A percentile compares a stretch with the other conserved stretches of the same genome.
Conservation (phyloP, 2,113 vertebrate genomes). For the Lonchura striata region DNA sequence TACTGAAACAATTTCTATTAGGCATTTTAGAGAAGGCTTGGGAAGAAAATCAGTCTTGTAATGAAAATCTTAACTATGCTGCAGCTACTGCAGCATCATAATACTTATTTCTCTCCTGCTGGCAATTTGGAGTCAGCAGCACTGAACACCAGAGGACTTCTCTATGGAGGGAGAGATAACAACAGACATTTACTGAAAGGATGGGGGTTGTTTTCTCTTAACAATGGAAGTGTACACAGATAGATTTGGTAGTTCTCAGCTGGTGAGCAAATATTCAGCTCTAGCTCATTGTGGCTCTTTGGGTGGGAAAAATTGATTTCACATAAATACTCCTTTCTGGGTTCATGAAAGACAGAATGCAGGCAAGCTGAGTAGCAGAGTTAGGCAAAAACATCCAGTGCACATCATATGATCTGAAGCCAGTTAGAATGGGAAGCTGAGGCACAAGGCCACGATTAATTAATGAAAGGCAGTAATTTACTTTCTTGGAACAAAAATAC, state of each 20-base stretch:
- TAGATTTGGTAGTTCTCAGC: constrained; percentile 3
- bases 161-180: not conserved
- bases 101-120: not conserved
- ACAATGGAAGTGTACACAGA: not conserved
- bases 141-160: not conserved
- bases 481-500: not conserved
- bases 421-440: not conserved
- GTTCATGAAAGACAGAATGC: not conserved
- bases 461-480: not conserved
- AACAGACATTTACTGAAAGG: not conserved
- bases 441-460: not conserved
- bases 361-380: not conserved
- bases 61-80: constrained; percentile 8
- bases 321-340: not conserved
- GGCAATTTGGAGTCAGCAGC: not conserved
- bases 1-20: constrained; percentile 4
- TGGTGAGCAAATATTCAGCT: not conserved
- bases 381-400: not conserved
- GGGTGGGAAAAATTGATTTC: constrained; percentile 7
- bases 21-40: not conserved
- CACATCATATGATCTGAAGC: not conserved
- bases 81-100: not conserved
- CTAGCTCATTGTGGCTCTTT: not conserved
- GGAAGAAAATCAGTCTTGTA: constrained; percentile 27
- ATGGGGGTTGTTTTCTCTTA: not conserved